Conservation (phyloP, 64 coral and sea anemone genomes). For the Porites australiensis region DNA sequence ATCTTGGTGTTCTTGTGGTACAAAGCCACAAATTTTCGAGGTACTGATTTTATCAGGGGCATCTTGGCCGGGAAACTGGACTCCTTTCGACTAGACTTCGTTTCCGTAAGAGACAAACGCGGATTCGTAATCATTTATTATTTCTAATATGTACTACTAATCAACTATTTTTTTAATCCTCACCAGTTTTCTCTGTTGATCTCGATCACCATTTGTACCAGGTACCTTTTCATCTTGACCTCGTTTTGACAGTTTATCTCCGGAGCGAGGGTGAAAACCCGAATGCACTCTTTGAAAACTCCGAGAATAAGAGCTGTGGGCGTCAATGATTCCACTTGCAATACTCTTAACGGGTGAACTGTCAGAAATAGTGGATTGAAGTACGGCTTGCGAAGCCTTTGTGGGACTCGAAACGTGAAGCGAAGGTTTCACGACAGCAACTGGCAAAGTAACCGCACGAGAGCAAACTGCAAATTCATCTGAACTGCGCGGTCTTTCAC, state of each 20-base stretch:
- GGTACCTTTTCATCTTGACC: background rate
- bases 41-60: too few relatives aligned
- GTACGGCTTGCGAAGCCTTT: background rate
- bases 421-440: slow-evolving; percentile 31
- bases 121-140: too few relatives aligned
- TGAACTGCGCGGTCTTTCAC: background rate
- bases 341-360: slow-evolving; percentile 15
- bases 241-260: background rate
- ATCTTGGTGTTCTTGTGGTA: too few relatives aligned
- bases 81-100: too few relatives aligned
- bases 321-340: slow-evolving; percentile 39
- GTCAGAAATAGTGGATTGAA: background rate
- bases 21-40: too few relatives aligned
- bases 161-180: background rate
- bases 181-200: slow-evolving; percentile 36
- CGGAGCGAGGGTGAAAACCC: background rate
- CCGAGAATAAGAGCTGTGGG: background rate
- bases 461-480: background rate
- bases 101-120: too few relatives aligned
- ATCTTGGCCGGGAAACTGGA: too few relatives aligned
- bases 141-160: too few relatives aligned
- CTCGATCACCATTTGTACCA: background rate
- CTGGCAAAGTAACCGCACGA: background rate
- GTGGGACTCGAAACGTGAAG: background rate
- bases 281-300: slow-evolving; percentile 6